A percentile compares a stretch with the other conserved stretches of the same genome.
phyloP scores from a whole-genome alignment of 2,797 vertebrate species.

The Platyrinchus mystaceus region DNA sequence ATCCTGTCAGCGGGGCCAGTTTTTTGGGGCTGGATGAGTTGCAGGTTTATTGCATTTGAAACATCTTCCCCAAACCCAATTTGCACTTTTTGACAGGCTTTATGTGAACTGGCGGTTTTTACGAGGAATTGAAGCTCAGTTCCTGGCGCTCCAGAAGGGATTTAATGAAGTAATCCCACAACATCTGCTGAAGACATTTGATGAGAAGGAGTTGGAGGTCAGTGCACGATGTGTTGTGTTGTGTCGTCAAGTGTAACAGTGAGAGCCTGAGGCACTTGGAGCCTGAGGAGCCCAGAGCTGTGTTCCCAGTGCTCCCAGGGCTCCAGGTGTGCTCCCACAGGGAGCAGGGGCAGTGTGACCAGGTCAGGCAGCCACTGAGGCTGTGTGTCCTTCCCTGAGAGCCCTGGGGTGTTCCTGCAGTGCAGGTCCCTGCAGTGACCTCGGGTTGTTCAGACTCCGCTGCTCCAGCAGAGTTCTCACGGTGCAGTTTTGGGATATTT shows the following conservation, averaged over 20 bases:
- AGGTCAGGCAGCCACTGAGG: not conserved
- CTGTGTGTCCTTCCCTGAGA: not conserved
- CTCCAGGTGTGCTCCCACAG: not conserved
- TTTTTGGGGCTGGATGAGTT: not conserved
- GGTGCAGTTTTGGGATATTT: not conserved
- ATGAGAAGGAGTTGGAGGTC: constrained; percentile 98
- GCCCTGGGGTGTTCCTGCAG: not conserved
- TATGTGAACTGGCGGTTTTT: constrained; percentile 98
- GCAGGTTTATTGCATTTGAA: not conserved
- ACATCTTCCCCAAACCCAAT: not conserved
- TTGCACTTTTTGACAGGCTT: constrained; percentile 77
- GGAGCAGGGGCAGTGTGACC: not conserved
- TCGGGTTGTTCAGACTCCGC: accelerated
- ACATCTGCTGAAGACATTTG: constrained; percentile 95
- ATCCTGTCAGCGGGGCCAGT: not conserved
- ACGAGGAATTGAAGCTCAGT: constrained; percentile 96
- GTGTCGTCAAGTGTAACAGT: not conserved
- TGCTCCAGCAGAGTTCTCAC: not conserved
- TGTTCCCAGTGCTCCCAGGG: not conserved
- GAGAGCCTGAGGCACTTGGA: not conserved
- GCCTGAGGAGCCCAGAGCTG: not conserved
- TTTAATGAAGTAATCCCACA: constrained; percentile 99
- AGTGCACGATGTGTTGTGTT: constrained; percentile 4
- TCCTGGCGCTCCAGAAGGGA: constrained; percentile 96
- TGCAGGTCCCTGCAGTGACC: not conserved